A percentile compares a stretch with the other conserved stretches of the same genome.
Evolutionary conservation across 2,888 invertebrate species (phyloP).

Genomic region (Allacma fusca): DNA sequence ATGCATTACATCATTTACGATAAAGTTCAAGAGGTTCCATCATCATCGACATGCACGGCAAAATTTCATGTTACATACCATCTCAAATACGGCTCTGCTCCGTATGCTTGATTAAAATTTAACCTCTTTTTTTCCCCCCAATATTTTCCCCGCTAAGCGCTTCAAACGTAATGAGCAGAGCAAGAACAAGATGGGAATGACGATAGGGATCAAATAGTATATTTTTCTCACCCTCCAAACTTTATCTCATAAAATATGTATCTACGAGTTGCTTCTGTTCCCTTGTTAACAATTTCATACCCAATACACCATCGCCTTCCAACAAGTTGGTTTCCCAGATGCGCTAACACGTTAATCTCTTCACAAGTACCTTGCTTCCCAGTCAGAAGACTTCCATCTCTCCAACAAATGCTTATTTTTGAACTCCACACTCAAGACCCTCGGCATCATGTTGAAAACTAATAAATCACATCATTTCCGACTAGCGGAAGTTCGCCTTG

Average conservation of each 20-base stretch:
- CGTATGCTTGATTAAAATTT: not conserved
- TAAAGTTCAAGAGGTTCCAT: conserved; percentile 25
- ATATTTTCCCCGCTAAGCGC: not conserved
- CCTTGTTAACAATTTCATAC: not conserved
- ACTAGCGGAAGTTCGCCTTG: conserved; percentile 24
- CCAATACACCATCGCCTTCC: not conserved
- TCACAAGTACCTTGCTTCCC: not conserved
- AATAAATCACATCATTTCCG: conserved; percentile 26
- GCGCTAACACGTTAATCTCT: not conserved
- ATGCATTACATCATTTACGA: conserved; percentile 24
- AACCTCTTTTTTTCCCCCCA: not conserved
- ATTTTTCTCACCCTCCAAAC: conserved; percentile 1
- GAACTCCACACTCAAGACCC: not conserved
- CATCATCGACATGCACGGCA: not conserved
- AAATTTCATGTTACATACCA: not conserved
- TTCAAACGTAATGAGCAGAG: not conserved
- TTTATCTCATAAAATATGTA: not conserved
- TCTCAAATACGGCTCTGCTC: not conserved
- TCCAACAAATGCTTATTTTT: not conserved
- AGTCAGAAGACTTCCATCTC: too few species aligned
- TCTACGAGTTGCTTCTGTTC: not conserved
- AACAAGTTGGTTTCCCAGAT: not conserved
- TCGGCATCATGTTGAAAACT: conserved; percentile 3
- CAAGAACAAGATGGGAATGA: not conserved
- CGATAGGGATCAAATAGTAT: not conserved